phyloP scores from a whole-genome alignment of 2,797 vertebrate species.

The Notamacropus eugenii region DNA sequence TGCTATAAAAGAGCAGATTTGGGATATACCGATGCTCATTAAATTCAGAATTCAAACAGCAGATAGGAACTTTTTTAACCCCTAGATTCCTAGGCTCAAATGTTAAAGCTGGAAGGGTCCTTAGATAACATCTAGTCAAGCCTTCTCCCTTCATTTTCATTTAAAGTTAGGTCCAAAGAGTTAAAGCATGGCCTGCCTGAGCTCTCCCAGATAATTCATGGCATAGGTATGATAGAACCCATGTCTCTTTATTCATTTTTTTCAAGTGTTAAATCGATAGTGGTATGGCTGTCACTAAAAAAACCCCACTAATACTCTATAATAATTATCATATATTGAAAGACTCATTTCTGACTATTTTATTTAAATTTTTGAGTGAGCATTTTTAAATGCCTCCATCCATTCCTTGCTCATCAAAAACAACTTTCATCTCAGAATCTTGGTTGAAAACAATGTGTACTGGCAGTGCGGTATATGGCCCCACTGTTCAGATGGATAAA shows the following conservation, averaged over 20 bases:
- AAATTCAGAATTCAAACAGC: background rate
- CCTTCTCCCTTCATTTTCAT: background rate
- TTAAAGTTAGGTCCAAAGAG: background rate
- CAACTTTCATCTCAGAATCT: conserved; percentile 38
- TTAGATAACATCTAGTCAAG: background rate
- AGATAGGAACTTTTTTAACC: background rate
- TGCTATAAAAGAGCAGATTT: background rate
- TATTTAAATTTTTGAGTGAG: conserved; percentile 16
- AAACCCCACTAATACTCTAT: background rate
- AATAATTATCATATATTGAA: background rate
- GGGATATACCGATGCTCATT: background rate
- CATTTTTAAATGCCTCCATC: too few species aligned
- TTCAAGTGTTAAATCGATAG: conserved; percentile 18
- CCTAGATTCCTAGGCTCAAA: background rate
- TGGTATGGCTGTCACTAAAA: background rate
- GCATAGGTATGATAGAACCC: background rate
- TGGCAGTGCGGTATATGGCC: conserved; percentile 13
- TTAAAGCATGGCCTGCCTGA: background rate
- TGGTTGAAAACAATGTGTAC: conserved; percentile 11
- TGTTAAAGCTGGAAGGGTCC: background rate
- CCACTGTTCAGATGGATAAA: conserved; percentile 12
- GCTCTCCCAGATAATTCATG: background rate
- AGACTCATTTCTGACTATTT: too few species aligned
- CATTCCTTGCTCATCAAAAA: background rate
- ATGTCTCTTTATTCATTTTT: conserved; percentile 38